Base-by-base conservation (phyloP, 2,113 vertebrate genomes). In the Leptobrachium ailaonicum region DNA sequence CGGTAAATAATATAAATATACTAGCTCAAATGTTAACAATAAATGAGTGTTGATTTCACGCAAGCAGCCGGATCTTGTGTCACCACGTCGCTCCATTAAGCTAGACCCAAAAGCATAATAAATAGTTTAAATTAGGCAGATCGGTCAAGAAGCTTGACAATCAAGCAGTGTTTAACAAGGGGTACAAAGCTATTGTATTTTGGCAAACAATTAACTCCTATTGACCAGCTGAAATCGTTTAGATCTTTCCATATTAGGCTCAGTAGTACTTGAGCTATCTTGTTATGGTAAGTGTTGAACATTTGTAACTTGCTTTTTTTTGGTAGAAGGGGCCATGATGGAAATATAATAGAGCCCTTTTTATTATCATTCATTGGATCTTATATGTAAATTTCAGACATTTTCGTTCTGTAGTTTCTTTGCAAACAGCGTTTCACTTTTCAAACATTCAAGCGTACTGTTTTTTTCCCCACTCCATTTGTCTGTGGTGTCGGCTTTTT, bases 331-430 rank as follows among this genome's bases (percentile, higher is more conserved):
- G 63, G 76, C 75, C 83, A 69, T 86, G 83, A 86, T 86, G 85
- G 84, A 85, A 85, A 73, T 83, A 77, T 85, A 85, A 88, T 86
- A 77, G 85, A 83, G 84, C 76, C 86, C 86, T 84, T 84, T 84
- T 83, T 82, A 32, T 32, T 32, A 32, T 32, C 20, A 32, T 32
- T 32, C 20, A 32, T 32, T 32, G 20, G 20, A 32, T 32, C 20
- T 32, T 32, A 32, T 32, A 32, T 32, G 20, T 32, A 32, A 32
- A 32, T 32, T 32, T 32, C 20, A 32, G 20, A 32, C 20, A 32
- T 32, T 32, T 32, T 32, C 20, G 20, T 32, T 32, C 20, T 32
- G 20, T 32, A 32, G 20, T 32, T 32, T 32, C 1, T 32, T 32
- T 32, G 20, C 20, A 32, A 32, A 32, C 20, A 32, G 20, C 20